Conservation (phyloP, 2,888 invertebrate species). For the Ecliptopera silaceata region DNA sequence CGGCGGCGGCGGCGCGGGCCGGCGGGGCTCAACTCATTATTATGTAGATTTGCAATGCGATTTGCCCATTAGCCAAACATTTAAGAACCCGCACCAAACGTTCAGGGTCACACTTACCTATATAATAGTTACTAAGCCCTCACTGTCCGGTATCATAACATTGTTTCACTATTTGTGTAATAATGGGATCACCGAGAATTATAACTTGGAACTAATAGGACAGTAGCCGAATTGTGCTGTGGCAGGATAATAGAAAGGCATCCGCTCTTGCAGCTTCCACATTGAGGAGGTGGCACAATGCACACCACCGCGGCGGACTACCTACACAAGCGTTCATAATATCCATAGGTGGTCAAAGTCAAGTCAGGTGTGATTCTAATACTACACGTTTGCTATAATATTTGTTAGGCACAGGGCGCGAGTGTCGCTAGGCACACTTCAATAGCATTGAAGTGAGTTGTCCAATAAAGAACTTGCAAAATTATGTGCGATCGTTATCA, state of each 20-base stretch:
- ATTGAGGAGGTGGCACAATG: background rate
- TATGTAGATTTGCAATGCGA: conserved; percentile 15
- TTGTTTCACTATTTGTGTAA: background rate
- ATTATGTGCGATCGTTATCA: conserved; percentile 2
- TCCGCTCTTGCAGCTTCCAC: conserved; percentile 6
- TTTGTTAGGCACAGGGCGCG: no score
- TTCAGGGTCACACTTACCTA: no score
- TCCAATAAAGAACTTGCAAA: background rate
- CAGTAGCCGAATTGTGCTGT: background rate
- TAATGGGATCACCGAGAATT: conserved; percentile 1
- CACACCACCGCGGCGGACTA: background rate
- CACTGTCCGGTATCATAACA: background rate
- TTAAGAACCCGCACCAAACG: conserved; percentile 6
- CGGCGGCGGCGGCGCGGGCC: conserved; percentile 4
- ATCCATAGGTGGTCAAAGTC: no score
- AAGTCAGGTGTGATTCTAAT: no score
- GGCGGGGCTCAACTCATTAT: conserved; percentile 2
- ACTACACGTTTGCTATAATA: no score
- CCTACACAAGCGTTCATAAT: background rate
- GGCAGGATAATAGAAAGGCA: conserved; percentile 2
- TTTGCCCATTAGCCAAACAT: conserved; percentile 1
- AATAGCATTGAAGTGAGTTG: background rate
- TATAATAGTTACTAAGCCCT: no score
- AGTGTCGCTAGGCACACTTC: no score
- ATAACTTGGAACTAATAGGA: conserved; percentile 4